Conservation (phyloP, 2,797 vertebrate genomes). For the Naso thynnoides region DNA sequence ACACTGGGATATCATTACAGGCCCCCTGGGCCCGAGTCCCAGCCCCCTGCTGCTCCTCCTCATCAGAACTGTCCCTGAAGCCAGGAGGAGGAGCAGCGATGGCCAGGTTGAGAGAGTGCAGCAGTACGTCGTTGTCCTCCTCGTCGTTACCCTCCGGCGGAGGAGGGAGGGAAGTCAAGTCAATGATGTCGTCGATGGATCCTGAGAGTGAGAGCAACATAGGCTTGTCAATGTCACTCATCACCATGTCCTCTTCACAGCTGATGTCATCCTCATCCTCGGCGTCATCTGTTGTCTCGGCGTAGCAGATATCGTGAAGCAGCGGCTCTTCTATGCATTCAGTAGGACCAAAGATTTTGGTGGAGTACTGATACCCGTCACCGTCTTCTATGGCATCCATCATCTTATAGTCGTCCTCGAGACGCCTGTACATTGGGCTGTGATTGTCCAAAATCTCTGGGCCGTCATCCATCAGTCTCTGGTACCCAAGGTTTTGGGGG, state of each 20-base stretch:
- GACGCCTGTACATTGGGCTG: conserved; percentile 89
- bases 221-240: conserved; percentile 91
- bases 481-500: conserved; percentile 95
- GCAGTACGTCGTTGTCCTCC: conserved; percentile 93
- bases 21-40: conserved; percentile 67
- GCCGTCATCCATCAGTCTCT: conserved; percentile 94
- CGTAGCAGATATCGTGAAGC: conserved; percentile 96
- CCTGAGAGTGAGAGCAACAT: conserved; percentile 93
- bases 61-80: conserved; percentile 98
- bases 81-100: conserved; percentile 98
- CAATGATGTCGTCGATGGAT: conserved; percentile 98
- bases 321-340: conserved; percentile 97
- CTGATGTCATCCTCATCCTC: conserved; percentile 98
- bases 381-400: conserved; percentile 89
- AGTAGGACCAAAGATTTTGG: conserved; percentile 92
- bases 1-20: conserved; percentile 94
- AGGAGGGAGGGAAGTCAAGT: conserved; percentile 96
- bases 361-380: conserved; percentile 90
- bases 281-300: conserved; percentile 96
- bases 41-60: conserved; percentile 92
- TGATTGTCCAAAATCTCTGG: conserved; percentile 92
- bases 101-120: conserved; percentile 97
- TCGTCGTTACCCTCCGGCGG: conserved; percentile 93
- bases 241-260: conserved; percentile 95
- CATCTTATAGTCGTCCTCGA: conserved; percentile 92